Evolutionary conservation across 2,888 invertebrate species (phyloP).

Genomic region (Ophioninae sp.): DNA sequence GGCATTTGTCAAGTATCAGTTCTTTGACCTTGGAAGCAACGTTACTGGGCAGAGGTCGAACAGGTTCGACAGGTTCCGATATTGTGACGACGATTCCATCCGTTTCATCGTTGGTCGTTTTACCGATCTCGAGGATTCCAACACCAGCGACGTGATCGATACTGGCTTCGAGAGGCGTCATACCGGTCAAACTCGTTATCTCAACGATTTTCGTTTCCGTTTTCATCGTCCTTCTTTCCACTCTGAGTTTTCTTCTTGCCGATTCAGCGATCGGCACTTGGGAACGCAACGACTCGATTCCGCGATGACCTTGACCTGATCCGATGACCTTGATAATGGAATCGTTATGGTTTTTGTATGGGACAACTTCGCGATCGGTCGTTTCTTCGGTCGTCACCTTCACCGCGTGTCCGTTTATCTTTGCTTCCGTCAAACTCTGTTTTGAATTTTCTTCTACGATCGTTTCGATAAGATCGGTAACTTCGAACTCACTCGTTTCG

Average conservation of each 20-base stretch:
- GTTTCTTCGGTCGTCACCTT: conserved; percentile 66
- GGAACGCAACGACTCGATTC: conserved; percentile 52
- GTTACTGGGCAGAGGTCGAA: conserved; percentile 67
- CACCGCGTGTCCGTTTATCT: conserved; percentile 64
- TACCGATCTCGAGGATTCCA: conserved; percentile 73
- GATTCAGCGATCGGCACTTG: conserved; percentile 9
- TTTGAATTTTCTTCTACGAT: conserved; percentile 34
- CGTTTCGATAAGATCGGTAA: conserved; percentile 51
- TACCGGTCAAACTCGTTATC: conserved; percentile 72
- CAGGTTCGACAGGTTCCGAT: conserved; percentile 72
- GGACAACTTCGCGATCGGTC: conserved; percentile 14
- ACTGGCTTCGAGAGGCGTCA: conserved; percentile 71
- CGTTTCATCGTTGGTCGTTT: conserved; percentile 41
- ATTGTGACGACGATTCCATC: conserved; percentile 69
- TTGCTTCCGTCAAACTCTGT: conserved; percentile 42
- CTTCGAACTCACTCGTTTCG: conserved; percentile 7
- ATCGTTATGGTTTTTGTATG: background rate
- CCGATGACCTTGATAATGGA: background rate
- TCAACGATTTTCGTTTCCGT: conserved; percentile 70
- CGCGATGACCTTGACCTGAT: conserved; percentile 34
- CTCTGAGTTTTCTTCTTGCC: conserved; percentile 63
- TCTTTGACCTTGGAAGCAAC: conserved; percentile 67
- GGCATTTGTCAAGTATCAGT: conserved; percentile 62
- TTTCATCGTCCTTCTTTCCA: conserved; percentile 70
- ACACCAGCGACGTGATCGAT: conserved; percentile 76